A percentile compares a stretch with the other conserved stretches of the same genome.
phyloP scores from a whole-genome alignment of 2,888 invertebrate genomes.

The Sminthurinus aureus region DNA sequence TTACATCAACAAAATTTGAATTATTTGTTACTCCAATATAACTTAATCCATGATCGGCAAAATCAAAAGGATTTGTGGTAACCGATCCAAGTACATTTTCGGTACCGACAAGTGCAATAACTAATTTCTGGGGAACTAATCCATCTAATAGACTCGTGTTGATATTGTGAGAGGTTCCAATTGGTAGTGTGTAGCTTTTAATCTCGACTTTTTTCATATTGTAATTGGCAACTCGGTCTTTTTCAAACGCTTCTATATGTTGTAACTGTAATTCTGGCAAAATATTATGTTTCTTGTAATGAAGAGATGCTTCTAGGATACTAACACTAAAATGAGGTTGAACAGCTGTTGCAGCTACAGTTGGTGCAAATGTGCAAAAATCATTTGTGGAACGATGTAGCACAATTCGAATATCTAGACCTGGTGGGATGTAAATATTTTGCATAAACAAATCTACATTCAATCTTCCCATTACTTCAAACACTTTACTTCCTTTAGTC shows the following conservation, averaged over 20 bases:
- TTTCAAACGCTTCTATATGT: slow-evolving; percentile 40
- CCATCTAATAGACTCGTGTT: slow-evolving; percentile 44
- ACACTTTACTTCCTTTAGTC: slow-evolving; percentile 17
- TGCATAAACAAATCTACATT: slow-evolving; percentile 44
- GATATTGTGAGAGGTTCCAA: slow-evolving; percentile 23
- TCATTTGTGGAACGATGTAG: slow-evolving; percentile 31
- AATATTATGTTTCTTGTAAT: slow-evolving; percentile 32
- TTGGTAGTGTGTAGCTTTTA: slow-evolving; percentile 44
- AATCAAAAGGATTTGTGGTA: slow-evolving; percentile 27
- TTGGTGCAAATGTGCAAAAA: slow-evolving; percentile 38
- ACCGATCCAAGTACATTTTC: slow-evolving; percentile 17
- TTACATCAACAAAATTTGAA: not conserved
- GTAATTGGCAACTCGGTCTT: slow-evolving; percentile 18
- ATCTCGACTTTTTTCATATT: slow-evolving; percentile 37
- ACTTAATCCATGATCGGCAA: slow-evolving; percentile 9
- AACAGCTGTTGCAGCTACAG: not conserved
- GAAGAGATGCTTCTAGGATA: slow-evolving; percentile 39
- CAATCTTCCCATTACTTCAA: slow-evolving; percentile 45
- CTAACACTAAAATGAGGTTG: slow-evolving; percentile 20
- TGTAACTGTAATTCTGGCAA: slow-evolving; percentile 44
- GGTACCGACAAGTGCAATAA: slow-evolving; percentile 40
- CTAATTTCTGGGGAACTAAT: slow-evolving; percentile 40
- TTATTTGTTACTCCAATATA: slow-evolving; percentile 18
- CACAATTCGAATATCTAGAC: slow-evolving; percentile 38
- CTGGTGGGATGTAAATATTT: slow-evolving; percentile 38